Evolutionary conservation across 2,888 invertebrate species (phyloP), one percentile per base, ranked within the genome.

Genomic region (Bedellia somnulentella): DNA sequence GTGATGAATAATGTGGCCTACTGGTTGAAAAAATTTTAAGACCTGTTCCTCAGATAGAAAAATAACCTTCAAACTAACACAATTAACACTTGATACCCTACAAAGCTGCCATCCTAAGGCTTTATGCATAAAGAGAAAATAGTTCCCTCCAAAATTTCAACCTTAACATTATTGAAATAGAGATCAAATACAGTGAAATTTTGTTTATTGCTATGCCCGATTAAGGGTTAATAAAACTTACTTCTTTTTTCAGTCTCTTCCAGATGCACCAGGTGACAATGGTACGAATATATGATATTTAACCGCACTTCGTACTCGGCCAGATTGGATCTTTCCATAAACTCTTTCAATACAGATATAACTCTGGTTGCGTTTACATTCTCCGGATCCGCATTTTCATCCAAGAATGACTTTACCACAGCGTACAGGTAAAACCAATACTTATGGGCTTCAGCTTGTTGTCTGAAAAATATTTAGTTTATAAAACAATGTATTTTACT

Each of bases 381-480:
- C 9, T 18, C 18, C 14, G 17, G 23, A 3, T 47, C 46, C 2
- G 37, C 46, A 34, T 56, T 49, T 14, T 54, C 52, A 22, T 53
- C 49, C 11, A 83, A 55, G 46, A 83, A 87, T 22, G 83, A 80
- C 27, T 83, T 79, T 22, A 88, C 60, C 1, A 90, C 70, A 13
- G 83, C 80, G 53, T 89, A 93, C 26, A 96, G 59, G 55, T 89
- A 86, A 63, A 93, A 90, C 94, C 95, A 97, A 83, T 92, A 95
- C 52, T 87, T 89, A 38, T 87, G 82, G 0, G 87, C 82, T 36
- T 83, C 81, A 0, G 80, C 68, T 49, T 82, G 80, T 39, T 87
- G 76, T 45, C 85, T 85, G 47, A 40, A 4, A 18, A 18, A 6
- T 18, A 18, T 6, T 18, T 6, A 18, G 18, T 18, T 18, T 18